Conservation (phyloP, 2,888 invertebrate species). For the Sycophila texana region DNA sequence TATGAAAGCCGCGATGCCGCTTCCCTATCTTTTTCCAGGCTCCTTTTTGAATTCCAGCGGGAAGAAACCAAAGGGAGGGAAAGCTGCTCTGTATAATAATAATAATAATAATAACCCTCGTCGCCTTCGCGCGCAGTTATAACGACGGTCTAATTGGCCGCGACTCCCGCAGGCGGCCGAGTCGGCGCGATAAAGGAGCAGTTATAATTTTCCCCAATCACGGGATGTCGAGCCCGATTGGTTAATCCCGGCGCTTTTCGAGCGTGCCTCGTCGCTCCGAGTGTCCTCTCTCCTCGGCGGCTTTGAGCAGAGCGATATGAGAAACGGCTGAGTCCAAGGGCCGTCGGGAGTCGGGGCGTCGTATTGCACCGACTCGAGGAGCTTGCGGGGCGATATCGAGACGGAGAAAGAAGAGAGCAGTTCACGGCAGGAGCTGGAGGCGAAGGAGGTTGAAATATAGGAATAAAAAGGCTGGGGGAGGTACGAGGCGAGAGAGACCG, state of each 20-base stretch:
- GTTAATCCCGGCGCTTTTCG: constrained; percentile 23
- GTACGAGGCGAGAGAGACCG: constrained; percentile 57
- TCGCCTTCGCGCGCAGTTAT: background rate
- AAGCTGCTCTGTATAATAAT: background rate
- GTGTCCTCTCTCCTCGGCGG: background rate
- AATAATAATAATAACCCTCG: no score
- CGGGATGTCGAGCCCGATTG: constrained; percentile 32
- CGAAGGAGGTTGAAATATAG: constrained; percentile 31
- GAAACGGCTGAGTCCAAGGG: constrained; percentile 9
- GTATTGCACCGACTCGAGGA: constrained; percentile 17
- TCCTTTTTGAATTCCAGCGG: constrained; percentile 27
- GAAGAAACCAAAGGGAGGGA: background rate
- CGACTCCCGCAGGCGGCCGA: background rate
- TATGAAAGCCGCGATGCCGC: constrained; percentile 12
- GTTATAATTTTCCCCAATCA: constrained; percentile 41
- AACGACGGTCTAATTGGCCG: constrained; percentile 42
- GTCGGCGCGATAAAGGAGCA: background rate
- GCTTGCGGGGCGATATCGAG: constrained; percentile 3
- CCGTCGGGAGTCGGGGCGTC: background rate
- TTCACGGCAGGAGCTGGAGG: background rate
- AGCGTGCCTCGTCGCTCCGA: background rate
- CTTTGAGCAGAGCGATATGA: constrained; percentile 28
- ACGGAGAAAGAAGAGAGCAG: constrained; percentile 45
- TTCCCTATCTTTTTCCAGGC: background rate
- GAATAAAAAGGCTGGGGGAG: constrained; percentile 53